phyloP scores from a whole-genome alignment of 2,888 invertebrate species.

The Mythimna albipuncta region DNA sequence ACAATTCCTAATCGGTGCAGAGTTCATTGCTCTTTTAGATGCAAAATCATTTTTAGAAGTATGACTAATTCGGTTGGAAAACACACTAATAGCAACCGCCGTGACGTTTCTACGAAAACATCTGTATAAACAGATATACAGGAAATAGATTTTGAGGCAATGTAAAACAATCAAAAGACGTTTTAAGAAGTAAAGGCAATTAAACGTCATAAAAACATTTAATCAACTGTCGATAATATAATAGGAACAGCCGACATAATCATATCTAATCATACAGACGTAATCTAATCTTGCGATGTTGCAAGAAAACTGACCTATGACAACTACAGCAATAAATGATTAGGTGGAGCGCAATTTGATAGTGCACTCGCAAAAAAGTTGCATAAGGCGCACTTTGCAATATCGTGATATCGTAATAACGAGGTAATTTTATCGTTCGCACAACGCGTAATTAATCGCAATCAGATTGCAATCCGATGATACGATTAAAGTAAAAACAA shows the following conservation, averaged over 20 bases:
- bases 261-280: conserved; percentile 74
- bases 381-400: conserved; percentile 71
- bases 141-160: conserved; percentile 43
- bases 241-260: conserved; percentile 56
- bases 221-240: conserved; percentile 46
- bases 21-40: conserved; percentile 71
- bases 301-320: conserved; percentile 85
- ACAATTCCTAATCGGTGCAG: conserved; percentile 57
- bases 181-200: conserved; percentile 26
- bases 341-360: conserved; percentile 75
- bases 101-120: conserved; percentile 68
- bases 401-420: conserved; percentile 59
- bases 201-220: conserved; percentile 49
- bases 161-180: conserved; percentile 30
- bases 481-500: conserved; percentile 31
- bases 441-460: conserved; percentile 55
- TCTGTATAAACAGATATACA: conserved; percentile 70
- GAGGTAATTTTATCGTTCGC: conserved; percentile 50
- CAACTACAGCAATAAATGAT: conserved; percentile 77
- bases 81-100: conserved; percentile 64
- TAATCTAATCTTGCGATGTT: conserved; percentile 84
- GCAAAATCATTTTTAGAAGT: conserved; percentile 72
- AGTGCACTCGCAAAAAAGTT: conserved; percentile 78
- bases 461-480: conserved; percentile 51
- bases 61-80: conserved; percentile 77